A percentile compares a stretch with the other conserved stretches of the same genome.
These are phyloP conservation scores for Sminthopsis crassicaudata DNA, from an alignment of 2,113 vertebrate genomes.

Conservation along the genomic window DNA sequence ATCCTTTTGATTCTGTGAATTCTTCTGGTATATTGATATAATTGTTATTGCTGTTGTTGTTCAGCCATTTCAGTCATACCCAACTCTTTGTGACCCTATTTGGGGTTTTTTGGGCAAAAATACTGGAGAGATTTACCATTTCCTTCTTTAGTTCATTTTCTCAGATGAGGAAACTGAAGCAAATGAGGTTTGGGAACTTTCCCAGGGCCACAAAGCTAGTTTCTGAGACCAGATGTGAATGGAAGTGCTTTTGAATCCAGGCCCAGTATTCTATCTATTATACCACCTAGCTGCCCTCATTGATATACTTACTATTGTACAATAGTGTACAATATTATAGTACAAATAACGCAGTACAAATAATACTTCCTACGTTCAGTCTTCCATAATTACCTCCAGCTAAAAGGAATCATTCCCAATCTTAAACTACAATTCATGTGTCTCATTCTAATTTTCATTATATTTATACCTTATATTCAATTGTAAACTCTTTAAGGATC, in stretches of 20 bases:
- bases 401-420: background rate
- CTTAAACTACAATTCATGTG: background rate
- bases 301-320: background rate
- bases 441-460: background rate
- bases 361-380: background rate
- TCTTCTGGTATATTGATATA: too few relatives aligned
- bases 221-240: background rate
- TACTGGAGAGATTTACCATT: too few relatives aligned
- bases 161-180: too few relatives aligned
- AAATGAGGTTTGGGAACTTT: background rate
- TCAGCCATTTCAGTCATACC: too few relatives aligned
- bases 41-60: too few relatives aligned
- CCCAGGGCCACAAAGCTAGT: background rate
- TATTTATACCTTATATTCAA: background rate
- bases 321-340: too few relatives aligned
- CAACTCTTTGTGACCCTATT: too few relatives aligned
- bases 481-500: background rate
- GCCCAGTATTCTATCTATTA: background rate
- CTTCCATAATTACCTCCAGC: background rate
- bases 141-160: too few relatives aligned
- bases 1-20: too few relatives aligned
- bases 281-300: background rate
- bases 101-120: too few relatives aligned
- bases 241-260: background rate
- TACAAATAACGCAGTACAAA: background rate